phyloP scores from a whole-genome alignment of 2,888 invertebrate species.

The Eupithecia centaureata region DNA sequence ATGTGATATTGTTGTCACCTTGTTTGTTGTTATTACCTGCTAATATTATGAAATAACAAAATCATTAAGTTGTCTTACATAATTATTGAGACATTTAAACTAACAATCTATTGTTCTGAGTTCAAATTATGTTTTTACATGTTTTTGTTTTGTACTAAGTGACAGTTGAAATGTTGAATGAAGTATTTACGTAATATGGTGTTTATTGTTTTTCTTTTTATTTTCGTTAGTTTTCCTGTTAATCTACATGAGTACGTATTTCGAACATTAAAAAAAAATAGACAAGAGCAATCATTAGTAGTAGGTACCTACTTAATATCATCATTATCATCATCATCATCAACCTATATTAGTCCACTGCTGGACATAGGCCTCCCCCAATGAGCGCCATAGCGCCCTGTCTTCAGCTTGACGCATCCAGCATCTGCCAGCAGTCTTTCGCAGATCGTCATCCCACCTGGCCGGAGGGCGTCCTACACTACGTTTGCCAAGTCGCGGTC shows the following conservation, averaged over 20 bases:
- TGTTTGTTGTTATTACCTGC: not conserved
- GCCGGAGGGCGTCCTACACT: no score
- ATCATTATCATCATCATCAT: no score
- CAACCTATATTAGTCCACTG: no score
- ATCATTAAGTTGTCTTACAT: not conserved
- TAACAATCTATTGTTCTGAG: constrained; percentile 1
- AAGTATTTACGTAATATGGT: not conserved
- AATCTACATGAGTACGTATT: not conserved
- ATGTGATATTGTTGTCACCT: not conserved
- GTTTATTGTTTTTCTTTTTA: not conserved
- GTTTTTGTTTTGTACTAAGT: not conserved
- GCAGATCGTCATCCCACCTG: no score
- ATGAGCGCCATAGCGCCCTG: no score
- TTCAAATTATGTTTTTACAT: not conserved
- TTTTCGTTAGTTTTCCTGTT: not conserved
- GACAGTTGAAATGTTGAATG: not conserved
- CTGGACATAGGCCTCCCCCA: no score
- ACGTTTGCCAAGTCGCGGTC: no score
- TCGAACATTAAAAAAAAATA: no score
- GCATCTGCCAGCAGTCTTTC: no score
- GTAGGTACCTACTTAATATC: no score
- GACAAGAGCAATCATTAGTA: no score
- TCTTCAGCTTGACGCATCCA: no score
- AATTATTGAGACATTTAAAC: not conserved
- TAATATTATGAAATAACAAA: constrained; percentile 1